These are phyloP conservation scores for Piaya cayana DNA, from an alignment of 2,113 vertebrate genomes.

Conservation along the genomic window DNA sequence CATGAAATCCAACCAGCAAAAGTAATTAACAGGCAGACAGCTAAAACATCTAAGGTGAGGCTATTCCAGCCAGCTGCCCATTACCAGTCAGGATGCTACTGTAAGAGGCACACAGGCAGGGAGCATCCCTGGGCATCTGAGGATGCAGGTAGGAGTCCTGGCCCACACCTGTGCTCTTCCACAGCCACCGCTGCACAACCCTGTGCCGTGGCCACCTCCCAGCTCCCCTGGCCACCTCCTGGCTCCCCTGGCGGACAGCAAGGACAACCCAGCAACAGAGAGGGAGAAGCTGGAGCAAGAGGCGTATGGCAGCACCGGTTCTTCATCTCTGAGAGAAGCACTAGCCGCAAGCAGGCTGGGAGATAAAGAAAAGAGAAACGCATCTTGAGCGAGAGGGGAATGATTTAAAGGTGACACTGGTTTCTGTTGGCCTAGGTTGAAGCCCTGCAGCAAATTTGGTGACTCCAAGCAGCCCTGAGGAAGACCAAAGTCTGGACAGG, in stretches of 20 bases:
- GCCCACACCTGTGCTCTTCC: neutral
- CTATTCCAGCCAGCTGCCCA: too few species aligned
- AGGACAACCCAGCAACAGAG: fast-evolving
- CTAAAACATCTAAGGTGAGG: neutral
- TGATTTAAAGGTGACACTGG: fast-evolving
- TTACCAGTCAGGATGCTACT: neutral
- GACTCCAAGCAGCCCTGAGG: neutral
- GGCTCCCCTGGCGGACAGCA: neutral
- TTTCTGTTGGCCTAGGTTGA: neutral
- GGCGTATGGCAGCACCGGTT: fast-evolving
- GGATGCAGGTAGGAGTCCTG: fast-evolving
- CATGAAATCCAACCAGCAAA: neutral
- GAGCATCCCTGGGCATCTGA: neutral
- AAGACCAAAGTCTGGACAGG: neutral
- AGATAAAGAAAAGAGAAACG: neutral
- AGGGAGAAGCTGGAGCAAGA: neutral
- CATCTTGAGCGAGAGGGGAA: neutral
- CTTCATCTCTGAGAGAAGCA: neutral
- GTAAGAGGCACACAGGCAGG: neutral
- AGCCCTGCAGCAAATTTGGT: neutral
- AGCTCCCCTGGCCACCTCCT: neutral
- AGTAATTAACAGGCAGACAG: neutral
- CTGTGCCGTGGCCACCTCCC: fast-evolving
- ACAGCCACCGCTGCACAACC: neutral
- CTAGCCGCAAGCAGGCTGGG: neutral